phyloP scores from a whole-genome alignment of 1,140 invertebrate species.

The Phocides pigmalion region DNA sequence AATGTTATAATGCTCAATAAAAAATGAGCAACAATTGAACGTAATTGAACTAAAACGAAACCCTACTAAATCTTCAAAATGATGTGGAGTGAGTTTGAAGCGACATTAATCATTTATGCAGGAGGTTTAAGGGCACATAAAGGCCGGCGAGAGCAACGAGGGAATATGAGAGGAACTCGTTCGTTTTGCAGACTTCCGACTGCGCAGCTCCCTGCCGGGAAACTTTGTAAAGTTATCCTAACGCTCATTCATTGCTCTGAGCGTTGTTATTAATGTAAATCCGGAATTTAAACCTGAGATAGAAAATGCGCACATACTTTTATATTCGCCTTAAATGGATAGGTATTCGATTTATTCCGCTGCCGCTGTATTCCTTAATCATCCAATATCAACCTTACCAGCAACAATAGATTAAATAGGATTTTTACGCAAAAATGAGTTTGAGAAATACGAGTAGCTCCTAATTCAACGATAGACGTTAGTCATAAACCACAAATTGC shows the following conservation, averaged over 20 bases:
- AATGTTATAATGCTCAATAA: background rate
- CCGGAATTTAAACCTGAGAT: background rate
- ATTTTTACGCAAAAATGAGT: too few species aligned
- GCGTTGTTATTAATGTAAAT: background rate
- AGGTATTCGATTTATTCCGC: too few species aligned
- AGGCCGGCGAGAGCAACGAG: background rate
- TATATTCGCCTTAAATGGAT: background rate
- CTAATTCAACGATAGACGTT: too few species aligned
- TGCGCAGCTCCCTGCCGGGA: constrained; percentile 10
- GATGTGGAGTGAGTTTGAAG: background rate
- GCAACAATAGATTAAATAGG: too few species aligned
- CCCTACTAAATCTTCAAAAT: constrained; percentile 4
- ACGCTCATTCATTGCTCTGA: constrained; percentile 13
- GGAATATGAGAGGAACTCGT: constrained; percentile 17
- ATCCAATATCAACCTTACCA: too few species aligned
- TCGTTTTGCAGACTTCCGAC: constrained; percentile 25
- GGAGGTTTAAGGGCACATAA: constrained; percentile 16
- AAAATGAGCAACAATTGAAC: background rate
- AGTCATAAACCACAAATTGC: too few species aligned
- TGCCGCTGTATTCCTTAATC: too few species aligned
- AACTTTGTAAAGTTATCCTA: constrained; percentile 25
- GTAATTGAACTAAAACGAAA: background rate
- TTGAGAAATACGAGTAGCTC: too few species aligned
- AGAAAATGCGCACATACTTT: background rate
- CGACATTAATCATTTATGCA: constrained; percentile 18